These are phyloP conservation scores for Allobates femoralis DNA, from an alignment of 2,797 vertebrate species.

Conservation along the genomic window DNA sequence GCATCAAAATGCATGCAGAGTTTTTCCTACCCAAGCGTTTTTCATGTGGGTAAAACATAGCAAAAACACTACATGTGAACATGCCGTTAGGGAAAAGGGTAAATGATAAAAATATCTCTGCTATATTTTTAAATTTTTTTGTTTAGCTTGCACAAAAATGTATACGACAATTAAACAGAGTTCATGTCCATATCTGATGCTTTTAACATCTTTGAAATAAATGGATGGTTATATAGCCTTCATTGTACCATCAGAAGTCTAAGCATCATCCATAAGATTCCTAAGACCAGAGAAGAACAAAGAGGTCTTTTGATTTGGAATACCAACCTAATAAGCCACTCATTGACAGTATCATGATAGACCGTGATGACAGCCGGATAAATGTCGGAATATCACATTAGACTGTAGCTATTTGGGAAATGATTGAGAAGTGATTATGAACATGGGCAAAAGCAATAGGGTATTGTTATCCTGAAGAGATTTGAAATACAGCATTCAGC, in stretches of 20 bases:
- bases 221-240: slow-evolving; percentile 20
- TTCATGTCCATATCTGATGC: slow-evolving; percentile 17
- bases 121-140: neutral
- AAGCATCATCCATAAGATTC: slow-evolving; percentile 38
- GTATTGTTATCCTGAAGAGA: slow-evolving; percentile 47
- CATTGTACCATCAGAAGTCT: slow-evolving; percentile 33
- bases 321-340: slow-evolving; percentile 44
- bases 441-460: slow-evolving; percentile 37
- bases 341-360: slow-evolving; percentile 51
- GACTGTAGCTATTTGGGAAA: slow-evolving; percentile 52
- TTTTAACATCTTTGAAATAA: slow-evolving; percentile 36
- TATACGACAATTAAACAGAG: neutral
- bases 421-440: slow-evolving; percentile 61
- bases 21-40: no score
- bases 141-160: neutral
- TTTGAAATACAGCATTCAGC: slow-evolving; percentile 45
- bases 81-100: neutral
- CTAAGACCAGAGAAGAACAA: slow-evolving; percentile 43
- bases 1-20: no score
- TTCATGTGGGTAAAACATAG: no score
- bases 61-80: no score
- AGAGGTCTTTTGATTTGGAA: slow-evolving; percentile 36
- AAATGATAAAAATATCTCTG: neutral
- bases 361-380: slow-evolving; percentile 61
- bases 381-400: slow-evolving; percentile 57